phyloP scores from a whole-genome alignment of 2,888 invertebrate genomes.

The Saturnia japonica region DNA sequence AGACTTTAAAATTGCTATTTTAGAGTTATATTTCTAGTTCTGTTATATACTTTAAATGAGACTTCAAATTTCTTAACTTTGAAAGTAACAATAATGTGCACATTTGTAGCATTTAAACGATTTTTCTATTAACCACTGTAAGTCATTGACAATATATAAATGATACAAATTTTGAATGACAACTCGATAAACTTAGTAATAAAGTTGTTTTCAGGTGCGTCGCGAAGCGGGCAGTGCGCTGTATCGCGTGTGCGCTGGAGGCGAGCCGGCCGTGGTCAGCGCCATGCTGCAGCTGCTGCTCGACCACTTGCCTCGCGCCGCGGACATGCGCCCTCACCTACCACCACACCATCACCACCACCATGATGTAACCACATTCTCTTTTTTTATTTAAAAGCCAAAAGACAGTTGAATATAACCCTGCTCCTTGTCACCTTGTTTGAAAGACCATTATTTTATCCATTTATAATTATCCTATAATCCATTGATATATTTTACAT shows the following conservation, averaged over 20 bases:
- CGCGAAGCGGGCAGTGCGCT: slow-evolving; percentile 95
- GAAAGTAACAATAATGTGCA: too few species aligned
- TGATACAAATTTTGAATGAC: neutral
- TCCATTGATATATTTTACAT: too few species aligned
- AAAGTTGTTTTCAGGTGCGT: slow-evolving; percentile 82
- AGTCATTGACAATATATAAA: too few species aligned
- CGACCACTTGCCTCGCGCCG: slow-evolving; percentile 90
- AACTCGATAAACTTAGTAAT: neutral
- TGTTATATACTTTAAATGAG: too few species aligned
- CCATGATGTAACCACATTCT: slow-evolving; percentile 47
- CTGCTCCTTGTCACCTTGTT: too few species aligned
- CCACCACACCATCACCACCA: slow-evolving; percentile 40
- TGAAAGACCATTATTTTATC: too few species aligned
- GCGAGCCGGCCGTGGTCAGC: slow-evolving; percentile 85
- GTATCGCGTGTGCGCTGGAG: slow-evolving; percentile 92
- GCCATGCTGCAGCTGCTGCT: slow-evolving; percentile 91
- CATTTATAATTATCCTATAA: too few species aligned
- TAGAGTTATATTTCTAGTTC: too few species aligned
- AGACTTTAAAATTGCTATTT: too few species aligned
- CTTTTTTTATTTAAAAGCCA: neutral
- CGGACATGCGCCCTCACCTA: slow-evolving; percentile 88
- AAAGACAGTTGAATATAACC: neutral
- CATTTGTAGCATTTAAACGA: too few species aligned
- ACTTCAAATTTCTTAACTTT: too few species aligned
- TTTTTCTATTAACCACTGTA: too few species aligned